phyloP scores from a whole-genome alignment of 53 echinoderm and acorn worm species.

The Henricia sp. region DNA sequence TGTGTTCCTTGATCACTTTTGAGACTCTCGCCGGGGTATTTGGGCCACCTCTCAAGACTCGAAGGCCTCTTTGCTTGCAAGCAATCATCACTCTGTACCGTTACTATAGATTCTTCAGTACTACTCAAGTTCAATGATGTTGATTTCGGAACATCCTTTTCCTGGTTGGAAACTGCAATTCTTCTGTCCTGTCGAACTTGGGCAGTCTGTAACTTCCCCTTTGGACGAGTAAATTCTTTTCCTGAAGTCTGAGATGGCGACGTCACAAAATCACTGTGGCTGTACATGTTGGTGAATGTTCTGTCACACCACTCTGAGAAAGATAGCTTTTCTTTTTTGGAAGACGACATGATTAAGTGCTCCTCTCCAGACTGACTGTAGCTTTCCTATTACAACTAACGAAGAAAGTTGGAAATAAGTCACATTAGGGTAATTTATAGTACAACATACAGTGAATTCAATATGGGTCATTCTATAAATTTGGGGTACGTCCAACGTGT shows the following conservation, averaged over 20 bases:
- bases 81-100: neutral
- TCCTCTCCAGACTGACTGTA: too few species aligned
- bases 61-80: neutral
- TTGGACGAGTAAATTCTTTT: neutral
- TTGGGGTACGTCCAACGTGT: too few species aligned
- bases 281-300: conserved; percentile 61
- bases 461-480: too few species aligned
- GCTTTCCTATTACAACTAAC: too few species aligned
- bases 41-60: neutral
- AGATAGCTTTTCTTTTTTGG: neutral
- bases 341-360: conserved; percentile 33
- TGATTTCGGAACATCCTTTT: neutral
- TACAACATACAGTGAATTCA: too few species aligned
- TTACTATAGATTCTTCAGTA: neutral
- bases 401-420: too few species aligned
- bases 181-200: neutral
- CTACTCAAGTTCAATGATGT: neutral
- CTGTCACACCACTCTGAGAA: conserved; percentile 59
- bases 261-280: conserved; percentile 31
- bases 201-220: neutral
- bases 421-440: too few species aligned
- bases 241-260: neutral
- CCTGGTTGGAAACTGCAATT: neutral
- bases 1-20: neutral
- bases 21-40: neutral